Evolutionary conservation across 2,113 vertebrate genomes (phyloP).

Genomic region (Benitochromis conjunctus): DNA sequence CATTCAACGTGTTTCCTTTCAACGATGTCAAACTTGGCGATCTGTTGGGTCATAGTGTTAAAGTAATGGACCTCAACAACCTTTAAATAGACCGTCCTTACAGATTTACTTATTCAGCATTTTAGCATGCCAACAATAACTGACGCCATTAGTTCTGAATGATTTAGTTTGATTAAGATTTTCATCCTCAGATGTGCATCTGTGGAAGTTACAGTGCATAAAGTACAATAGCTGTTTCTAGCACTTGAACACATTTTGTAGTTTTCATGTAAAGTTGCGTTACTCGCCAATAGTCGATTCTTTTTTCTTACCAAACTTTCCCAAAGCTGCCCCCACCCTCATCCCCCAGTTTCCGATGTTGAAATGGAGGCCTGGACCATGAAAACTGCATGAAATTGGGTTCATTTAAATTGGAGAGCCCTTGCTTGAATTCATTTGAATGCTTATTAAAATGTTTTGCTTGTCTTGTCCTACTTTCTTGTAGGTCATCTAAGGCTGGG

Average conservation of each 20-base stretch:
- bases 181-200: neutral
- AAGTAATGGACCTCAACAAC: neutral
- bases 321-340: neutral
- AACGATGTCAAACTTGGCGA: constrained; percentile 80
- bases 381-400: neutral
- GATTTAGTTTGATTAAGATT: neutral
- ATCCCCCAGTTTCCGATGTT: neutral
- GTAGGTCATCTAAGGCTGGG: neutral
- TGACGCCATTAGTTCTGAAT: neutral
- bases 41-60: constrained; percentile 58
- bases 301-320: neutral
- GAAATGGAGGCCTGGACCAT: neutral
- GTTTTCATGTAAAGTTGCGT: neutral
- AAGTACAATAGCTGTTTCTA: neutral
- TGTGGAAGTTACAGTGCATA: neutral
- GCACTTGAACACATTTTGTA: neutral
- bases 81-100: neutral
- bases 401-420: neutral
- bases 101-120: neutral
- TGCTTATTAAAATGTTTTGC: neutral
- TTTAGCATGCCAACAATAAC: neutral
- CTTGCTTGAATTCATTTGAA: neutral
- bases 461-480: neutral
- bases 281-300: neutral
- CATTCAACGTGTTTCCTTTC: constrained; percentile 76